A percentile compares a stretch with the other conserved stretches of the same genome.
Conservation (phyloP, 37 sponge, comb jelly and placozoan genomes). For the Ephydatia muelleri region DNA sequence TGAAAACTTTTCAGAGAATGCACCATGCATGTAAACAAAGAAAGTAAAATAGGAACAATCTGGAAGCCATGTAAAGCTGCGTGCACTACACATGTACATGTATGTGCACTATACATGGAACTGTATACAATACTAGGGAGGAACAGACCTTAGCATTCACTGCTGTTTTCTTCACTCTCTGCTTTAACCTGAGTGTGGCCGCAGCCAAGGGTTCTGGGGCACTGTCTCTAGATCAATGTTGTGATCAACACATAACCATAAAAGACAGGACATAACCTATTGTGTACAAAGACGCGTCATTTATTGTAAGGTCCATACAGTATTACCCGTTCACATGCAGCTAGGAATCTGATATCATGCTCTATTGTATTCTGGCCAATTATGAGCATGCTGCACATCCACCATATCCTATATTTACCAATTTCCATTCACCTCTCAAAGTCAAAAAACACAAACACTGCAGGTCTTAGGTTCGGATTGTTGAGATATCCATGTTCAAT, state of each 20-base stretch:
- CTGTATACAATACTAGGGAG: too few species aligned
- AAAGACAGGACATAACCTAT: background rate
- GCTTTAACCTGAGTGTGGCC: slow-evolving; percentile 13
- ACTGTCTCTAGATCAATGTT: background rate
- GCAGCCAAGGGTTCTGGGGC: background rate
- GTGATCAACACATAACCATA: background rate
- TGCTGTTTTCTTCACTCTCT: slow-evolving; percentile 12
- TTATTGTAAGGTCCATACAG: too few species aligned
- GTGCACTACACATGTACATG: too few species aligned
- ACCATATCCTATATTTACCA: background rate
- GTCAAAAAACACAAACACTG: slow-evolving; percentile 37
- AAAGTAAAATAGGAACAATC: too few species aligned
- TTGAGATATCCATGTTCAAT: slow-evolving; percentile 58
- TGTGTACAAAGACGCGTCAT: too few species aligned
- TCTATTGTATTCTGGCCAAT: too few species aligned
- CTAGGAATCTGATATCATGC: too few species aligned
- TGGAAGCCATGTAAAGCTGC: too few species aligned
- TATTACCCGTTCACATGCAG: too few species aligned
- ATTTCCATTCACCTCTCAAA: background rate
- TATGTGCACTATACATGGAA: too few species aligned
- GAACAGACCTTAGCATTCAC: slow-evolving; percentile 10
- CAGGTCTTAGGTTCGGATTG: slow-evolving; percentile 36
- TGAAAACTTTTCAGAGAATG: too few species aligned
- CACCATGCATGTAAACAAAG: too few species aligned
- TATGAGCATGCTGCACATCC: background rate